Base-by-base conservation (phyloP, 64 coral and sea anemone species). In the Montipora foliosa region DNA sequence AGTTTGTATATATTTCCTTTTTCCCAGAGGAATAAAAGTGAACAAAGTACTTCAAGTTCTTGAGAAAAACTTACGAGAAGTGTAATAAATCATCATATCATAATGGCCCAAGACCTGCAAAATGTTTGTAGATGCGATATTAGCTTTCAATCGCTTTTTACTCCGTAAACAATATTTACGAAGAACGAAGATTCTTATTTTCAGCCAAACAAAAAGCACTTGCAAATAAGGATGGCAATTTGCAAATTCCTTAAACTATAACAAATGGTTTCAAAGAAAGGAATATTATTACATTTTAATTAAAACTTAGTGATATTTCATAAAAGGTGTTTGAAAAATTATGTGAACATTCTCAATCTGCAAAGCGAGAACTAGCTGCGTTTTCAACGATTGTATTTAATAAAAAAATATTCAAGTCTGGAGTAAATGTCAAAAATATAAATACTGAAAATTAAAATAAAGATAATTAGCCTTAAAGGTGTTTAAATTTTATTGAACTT, bases 11-110 rank as follows among this genome's bases (percentile, higher is more conserved):
- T 64, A 15, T 11, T 64, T 64, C 61, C 61, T 64, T 15, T 49
- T 71, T 50, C 66, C 66, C 62, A 86, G 71, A 50, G 66, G 8
- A 21, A 37, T 17, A 16, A 6, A 86, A 86, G 66, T 71, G 6
- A 86, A 24, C 82, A 86, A 50, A 86, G 64, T 47, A 51, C 47
- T 72, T 86, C 17, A 20, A 8, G 66, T 9, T 49, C 76, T 48
- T 37, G 15, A 50, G 8, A 12, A 29, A 8, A 46, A 76, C 44
- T 76, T 49, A 72, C 49, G 16, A 14, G 62, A 86, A 47, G 20
- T 44, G 60, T 17, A 11, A 47, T 67, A 62, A 67, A 67, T 70
- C 68, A 15, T 50, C 49, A n/a, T 14, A 71, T 10, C 37, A 86
- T 51, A 72, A 8, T 51, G 6, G 5, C 13, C 47, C 16, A 49